phyloP scores from a whole-genome alignment of 2,797 vertebrate species.

The Neopelma chrysocephalum region DNA sequence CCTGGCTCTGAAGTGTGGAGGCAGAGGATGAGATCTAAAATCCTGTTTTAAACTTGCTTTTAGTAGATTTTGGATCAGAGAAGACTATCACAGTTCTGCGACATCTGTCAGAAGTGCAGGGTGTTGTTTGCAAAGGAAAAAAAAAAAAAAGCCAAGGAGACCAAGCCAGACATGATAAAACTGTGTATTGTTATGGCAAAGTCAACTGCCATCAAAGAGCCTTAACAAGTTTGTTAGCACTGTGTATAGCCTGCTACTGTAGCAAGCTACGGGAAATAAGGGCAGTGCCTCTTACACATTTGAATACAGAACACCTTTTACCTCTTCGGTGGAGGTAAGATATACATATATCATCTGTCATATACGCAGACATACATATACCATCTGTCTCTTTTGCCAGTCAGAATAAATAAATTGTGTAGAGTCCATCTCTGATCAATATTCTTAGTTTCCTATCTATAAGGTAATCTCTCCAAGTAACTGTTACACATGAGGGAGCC shows the following conservation, averaged over 20 bases:
- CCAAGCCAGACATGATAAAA: neutral
- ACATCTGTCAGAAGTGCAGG: neutral
- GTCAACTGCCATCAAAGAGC: neutral
- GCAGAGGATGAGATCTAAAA: neutral
- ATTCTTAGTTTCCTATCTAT: neutral
- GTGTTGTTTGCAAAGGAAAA: neutral
- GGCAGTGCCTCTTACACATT: fast-evolving
- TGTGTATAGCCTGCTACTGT: fast-evolving
- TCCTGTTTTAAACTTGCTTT: neutral
- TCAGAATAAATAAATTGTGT: neutral
- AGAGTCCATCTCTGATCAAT: neutral
- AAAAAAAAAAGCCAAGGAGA: neutral
- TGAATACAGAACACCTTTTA: neutral
- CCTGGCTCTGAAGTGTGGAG: neutral
- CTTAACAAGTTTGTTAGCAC: neutral
- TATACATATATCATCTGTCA: neutral
- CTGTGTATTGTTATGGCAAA: neutral
- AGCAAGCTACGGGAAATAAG: neutral
- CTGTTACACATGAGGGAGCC: neutral
- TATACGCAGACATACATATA: neutral
- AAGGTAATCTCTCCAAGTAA: neutral
- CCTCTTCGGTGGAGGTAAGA: neutral
- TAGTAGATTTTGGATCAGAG: neutral
- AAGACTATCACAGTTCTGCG: neutral
- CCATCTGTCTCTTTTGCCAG: neutral